Evolutionary conservation across 2,797 vertebrate species (phyloP).

Genomic region (Gobionotothen gibberifrons): DNA sequence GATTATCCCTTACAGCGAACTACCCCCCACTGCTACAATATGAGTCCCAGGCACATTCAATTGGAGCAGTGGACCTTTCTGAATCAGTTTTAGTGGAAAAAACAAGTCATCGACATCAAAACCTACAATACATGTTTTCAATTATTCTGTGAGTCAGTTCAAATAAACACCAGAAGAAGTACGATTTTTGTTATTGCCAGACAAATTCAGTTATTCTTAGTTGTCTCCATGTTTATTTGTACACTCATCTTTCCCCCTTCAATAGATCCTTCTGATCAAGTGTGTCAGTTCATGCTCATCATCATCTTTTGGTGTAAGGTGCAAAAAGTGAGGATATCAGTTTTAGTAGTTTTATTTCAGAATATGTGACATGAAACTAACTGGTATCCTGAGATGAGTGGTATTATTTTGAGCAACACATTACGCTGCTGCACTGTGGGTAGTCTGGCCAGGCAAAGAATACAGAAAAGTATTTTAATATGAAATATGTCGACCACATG

Average conservation of each 20-base stretch:
- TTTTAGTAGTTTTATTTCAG: slow-evolving; percentile 13
- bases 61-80: slow-evolving; percentile 25
- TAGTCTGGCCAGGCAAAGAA: slow-evolving; percentile 29
- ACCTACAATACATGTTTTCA: slow-evolving; percentile 40
- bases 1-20: slow-evolving; percentile 43
- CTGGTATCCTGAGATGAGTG: slow-evolving; percentile 8
- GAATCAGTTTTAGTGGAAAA: slow-evolving; percentile 48
- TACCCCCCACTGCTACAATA: slow-evolving; percentile 25
- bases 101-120: slow-evolving; percentile 35
- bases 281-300: slow-evolving; percentile 15
- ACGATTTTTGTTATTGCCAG: slow-evolving; percentile 10
- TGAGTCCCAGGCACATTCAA: slow-evolving; percentile 22
- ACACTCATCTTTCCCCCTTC: slow-evolving; percentile 20
- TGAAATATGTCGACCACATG: slow-evolving; percentile 53
- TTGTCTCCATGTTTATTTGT: not conserved
- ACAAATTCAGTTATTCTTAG: slow-evolving; percentile 23
- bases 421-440: slow-evolving; percentile 18
- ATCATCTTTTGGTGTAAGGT: slow-evolving; percentile 5
- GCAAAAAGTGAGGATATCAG: not conserved
- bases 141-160: slow-evolving; percentile 45
- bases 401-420: slow-evolving; percentile 27
- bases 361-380: slow-evolving; percentile 3
- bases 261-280: not conserved
- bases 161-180: slow-evolving; percentile 22
- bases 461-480: slow-evolving; percentile 55